Conservation (phyloP, 2,113 vertebrate species). For the Bubalus kerabau region DNA sequence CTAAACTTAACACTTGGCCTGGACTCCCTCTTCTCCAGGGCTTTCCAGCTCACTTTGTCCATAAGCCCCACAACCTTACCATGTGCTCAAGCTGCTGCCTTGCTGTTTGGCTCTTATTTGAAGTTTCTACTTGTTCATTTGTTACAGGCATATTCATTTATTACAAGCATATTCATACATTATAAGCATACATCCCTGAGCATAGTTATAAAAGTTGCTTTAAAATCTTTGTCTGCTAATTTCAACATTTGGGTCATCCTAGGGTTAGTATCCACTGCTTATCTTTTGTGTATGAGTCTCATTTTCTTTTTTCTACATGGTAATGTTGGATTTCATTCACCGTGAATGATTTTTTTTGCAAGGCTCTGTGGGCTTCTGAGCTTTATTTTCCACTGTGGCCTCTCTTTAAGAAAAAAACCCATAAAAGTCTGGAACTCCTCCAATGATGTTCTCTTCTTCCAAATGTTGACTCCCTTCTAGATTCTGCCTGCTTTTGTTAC, state of each 20-base stretch:
- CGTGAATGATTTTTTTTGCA: background rate
- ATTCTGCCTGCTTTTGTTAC: background rate
- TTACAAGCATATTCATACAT: background rate
- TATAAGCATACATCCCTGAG: background rate
- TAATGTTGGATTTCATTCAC: background rate
- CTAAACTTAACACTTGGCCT: conserved; percentile 87
- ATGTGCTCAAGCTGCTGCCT: background rate
- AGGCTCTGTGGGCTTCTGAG: background rate
- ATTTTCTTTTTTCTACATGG: background rate
- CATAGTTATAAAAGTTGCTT: background rate
- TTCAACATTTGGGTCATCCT: background rate
- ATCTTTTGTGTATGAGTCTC: background rate
- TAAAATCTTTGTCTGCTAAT: background rate
- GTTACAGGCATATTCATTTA: background rate
- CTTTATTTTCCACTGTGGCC: background rate
- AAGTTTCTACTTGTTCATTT: background rate
- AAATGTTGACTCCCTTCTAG: background rate
- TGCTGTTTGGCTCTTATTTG: background rate
- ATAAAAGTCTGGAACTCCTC: background rate
- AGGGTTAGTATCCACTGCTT: background rate
- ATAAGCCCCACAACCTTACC: conserved; percentile 73
- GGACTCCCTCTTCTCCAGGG: conserved; percentile 87
- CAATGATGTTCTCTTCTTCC: background rate
- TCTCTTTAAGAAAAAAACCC: background rate
- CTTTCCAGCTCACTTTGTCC: conserved; percentile 87